phyloP scores from a whole-genome alignment of 2,797 vertebrate species.

The Hoplostethus atlanticus region DNA sequence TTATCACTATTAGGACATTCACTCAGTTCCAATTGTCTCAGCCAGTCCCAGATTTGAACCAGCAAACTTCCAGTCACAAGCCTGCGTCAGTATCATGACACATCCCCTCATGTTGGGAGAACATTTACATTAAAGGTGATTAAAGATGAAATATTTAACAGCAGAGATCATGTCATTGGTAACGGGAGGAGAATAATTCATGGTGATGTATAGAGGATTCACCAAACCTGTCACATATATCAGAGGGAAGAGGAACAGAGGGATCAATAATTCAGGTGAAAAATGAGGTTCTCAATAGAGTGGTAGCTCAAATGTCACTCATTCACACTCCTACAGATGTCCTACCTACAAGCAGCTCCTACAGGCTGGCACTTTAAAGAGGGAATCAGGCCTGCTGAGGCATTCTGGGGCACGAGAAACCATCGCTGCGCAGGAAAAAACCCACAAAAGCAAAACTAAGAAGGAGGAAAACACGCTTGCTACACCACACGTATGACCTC shows the following conservation, averaged over 20 bases:
- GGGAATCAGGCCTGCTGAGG: conserved; percentile 17
- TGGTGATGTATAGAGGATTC: not conserved
- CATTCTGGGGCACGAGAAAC: not conserved
- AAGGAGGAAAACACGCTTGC: not conserved
- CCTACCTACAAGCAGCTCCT: not conserved
- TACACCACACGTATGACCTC: not conserved
- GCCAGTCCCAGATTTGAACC: too few species aligned
- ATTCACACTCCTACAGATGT: not conserved
- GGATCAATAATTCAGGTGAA: not conserved
- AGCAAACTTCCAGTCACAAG: not conserved
- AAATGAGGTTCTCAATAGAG: not conserved
- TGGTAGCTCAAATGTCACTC: not conserved
- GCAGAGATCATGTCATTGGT: not conserved
- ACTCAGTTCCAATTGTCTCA: too few species aligned
- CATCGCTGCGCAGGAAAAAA: not conserved
- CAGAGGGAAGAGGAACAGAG: not conserved
- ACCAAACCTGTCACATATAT: too few species aligned
- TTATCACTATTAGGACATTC: too few species aligned
- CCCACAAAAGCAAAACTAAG: not conserved
- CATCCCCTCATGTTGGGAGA: not conserved
- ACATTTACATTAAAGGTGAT: not conserved
- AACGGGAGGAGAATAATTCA: not conserved
- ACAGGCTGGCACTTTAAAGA: conserved; percentile 3
- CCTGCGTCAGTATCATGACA: too few species aligned
- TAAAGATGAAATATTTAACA: not conserved